A percentile compares a stretch with the other conserved stretches of the same genome.
phyloP scores from a whole-genome alignment of 2,113 vertebrate genomes.

The Carollia perspicillata region DNA sequence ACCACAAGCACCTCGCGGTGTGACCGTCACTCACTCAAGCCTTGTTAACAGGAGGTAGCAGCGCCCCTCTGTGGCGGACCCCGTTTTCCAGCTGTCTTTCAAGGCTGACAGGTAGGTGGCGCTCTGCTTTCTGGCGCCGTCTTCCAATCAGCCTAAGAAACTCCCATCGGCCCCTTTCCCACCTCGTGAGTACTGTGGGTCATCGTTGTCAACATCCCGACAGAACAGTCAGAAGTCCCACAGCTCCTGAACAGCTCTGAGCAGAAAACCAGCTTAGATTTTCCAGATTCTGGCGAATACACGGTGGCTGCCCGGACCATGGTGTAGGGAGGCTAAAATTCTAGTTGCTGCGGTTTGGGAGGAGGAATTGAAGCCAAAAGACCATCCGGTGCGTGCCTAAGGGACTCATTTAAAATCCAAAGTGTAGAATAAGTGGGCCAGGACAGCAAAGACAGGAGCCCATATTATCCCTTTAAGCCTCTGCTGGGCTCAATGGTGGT shows the following conservation, averaged over 20 bases:
- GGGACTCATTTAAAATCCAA: not conserved
- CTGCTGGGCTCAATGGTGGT: not conserved
- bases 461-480: not conserved
- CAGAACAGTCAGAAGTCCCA: not conserved
- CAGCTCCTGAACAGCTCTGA: not conserved
- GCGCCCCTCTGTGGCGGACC: fast-evolving
- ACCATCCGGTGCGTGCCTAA: not conserved
- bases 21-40: too few relatives aligned
- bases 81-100: not conserved
- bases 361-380: not conserved
- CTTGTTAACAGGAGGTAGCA: not conserved
- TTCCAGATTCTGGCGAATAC: not conserved
- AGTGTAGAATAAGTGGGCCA: not conserved
- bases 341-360: not conserved
- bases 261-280: not conserved
- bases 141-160: too few relatives aligned
- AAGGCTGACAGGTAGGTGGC: not conserved
- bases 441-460: not conserved
- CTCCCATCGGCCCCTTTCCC: not conserved
- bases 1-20: not conserved
- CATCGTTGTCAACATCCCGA: not conserved
- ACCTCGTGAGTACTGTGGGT: not conserved
- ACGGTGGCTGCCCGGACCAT: not conserved
- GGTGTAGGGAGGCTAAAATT: not conserved
- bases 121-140: not conserved